Evolutionary conservation across 2,797 vertebrate species (phyloP).

Genomic region (Notolepis coatsorum): DNA sequence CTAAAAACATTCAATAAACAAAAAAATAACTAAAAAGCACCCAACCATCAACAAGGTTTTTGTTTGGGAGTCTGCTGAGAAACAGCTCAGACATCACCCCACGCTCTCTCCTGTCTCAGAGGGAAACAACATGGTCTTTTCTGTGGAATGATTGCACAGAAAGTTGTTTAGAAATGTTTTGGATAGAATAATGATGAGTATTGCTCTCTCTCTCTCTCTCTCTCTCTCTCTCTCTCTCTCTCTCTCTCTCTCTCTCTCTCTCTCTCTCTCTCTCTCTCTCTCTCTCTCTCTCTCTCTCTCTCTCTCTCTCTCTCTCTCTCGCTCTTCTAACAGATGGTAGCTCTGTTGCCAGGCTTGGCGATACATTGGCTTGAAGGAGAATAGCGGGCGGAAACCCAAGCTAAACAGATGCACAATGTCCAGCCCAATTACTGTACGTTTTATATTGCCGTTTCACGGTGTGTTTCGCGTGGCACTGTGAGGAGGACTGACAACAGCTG

Average conservation of each 20-base stretch:
- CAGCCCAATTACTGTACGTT: conserved; percentile 40
- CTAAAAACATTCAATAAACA: too few species aligned
- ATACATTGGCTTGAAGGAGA: conserved; percentile 53
- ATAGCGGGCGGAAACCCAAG: conserved; percentile 47
- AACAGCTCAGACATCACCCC: conserved; percentile 48
- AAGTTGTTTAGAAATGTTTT: conserved; percentile 67
- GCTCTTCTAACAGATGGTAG: conserved; percentile 62
- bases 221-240: conserved; percentile 26
- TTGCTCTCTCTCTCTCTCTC: conserved; percentile 42
- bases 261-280: conserved; percentile 26
- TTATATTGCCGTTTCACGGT: conserved; percentile 21
- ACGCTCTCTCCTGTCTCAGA: conserved; percentile 54
- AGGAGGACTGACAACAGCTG: background rate
- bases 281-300: conserved; percentile 29
- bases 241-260: conserved; percentile 29
- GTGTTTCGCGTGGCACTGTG: conserved; percentile 26
- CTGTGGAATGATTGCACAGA: conserved; percentile 56
- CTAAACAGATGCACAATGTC: conserved; percentile 43
- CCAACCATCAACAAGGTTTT: conserved; percentile 65
- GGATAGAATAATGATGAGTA: conserved; percentile 53
- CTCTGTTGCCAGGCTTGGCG: conserved; percentile 40
- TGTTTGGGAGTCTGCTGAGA: conserved; percentile 39
- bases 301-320: conserved; percentile 26
- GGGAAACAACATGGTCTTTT: conserved; percentile 50
- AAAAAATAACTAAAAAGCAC: too few species aligned